A percentile compares a stretch with the other conserved stretches of the same genome.
These are phyloP conservation scores for Cryptocheilus praepositus DNA, from an alignment of 2,888 invertebrate species.

Conservation along the genomic window DNA sequence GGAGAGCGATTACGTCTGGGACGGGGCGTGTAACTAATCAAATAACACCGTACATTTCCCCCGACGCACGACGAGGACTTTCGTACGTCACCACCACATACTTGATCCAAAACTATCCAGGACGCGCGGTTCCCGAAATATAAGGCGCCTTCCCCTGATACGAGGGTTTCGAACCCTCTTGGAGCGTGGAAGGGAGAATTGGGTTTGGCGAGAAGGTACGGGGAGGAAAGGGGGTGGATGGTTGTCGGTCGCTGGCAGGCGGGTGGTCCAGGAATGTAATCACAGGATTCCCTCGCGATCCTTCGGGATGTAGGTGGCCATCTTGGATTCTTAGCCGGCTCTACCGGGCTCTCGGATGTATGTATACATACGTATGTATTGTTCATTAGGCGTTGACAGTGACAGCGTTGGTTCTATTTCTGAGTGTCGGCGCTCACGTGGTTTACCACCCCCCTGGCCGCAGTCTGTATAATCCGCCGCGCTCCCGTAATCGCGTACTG, in stretches of 20 bases:
- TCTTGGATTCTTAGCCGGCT: slow-evolving; percentile 72
- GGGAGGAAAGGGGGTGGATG: slow-evolving; percentile 16
- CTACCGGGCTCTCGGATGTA: slow-evolving; percentile 31
- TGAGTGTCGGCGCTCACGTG: slow-evolving; percentile 32
- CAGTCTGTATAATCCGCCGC: slow-evolving; percentile 14
- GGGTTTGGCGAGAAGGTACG: not conserved
- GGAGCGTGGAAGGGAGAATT: slow-evolving; percentile 6
- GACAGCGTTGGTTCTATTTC: slow-evolving; percentile 59
- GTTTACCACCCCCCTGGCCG: slow-evolving; percentile 16
- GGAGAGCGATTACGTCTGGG: too few species aligned
- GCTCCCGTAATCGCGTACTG: slow-evolving; percentile 40
- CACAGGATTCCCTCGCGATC: slow-evolving; percentile 73
- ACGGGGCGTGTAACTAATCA: too few species aligned
- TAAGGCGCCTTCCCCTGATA: slow-evolving; percentile 41
- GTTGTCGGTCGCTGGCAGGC: slow-evolving; percentile 30
- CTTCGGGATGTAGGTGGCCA: slow-evolving; percentile 70
- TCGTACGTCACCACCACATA: slow-evolving; percentile 34
- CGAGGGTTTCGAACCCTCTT: slow-evolving; percentile 33
- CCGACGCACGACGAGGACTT: slow-evolving; percentile 14
- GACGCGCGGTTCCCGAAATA: slow-evolving; percentile 47
- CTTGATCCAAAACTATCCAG: slow-evolving; percentile 55
- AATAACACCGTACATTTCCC: too few species aligned
- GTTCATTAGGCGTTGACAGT: slow-evolving; percentile 69
- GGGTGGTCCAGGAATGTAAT: slow-evolving; percentile 71
- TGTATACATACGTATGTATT: slow-evolving; percentile 59